Evolutionary conservation across 2,113 vertebrate species (phyloP), one percentile per base, ranked within the genome.

Genomic region (Dendropsophus ebraccatus): DNA sequence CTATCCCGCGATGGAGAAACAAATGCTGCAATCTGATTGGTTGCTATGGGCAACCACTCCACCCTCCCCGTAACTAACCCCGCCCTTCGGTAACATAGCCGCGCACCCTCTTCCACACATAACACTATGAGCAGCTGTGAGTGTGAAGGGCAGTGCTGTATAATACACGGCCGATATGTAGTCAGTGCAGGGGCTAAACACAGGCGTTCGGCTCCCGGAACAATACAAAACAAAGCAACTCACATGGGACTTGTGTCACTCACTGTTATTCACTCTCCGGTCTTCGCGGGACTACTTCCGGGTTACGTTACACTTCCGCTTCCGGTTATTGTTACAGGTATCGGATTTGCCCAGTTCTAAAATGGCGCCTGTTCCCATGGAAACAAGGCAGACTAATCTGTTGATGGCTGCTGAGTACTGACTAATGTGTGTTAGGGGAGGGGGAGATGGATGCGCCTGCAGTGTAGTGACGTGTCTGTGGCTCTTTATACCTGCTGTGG

Each of bases 221-320:
- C 16, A 2, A 11, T 9, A 65, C 41, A 65, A 17, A 17, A 8
- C 37, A 69, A 17, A 11, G 50, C 11, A 37, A 72, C 49, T 83
- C 81, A 83, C 82, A 83, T 73, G 81, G 65, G 45, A 47, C 41
- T 45, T 62, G 12, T 49, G 9, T 47, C 37, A 84, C 72, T 58
- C 41, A 76, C 82, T 62, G 72, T 62, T 62, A n/a, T 84, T 76
- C 72, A 76, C 35, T 62, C 82, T 65, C 72, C 41, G 54, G 35
- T 84, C 14, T 47, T 54, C 8, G 5, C 23, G 21, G 3, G 49
- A 76, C n/a, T 45, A 84, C 82, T 84, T 84, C 82, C 82, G n/a
- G 49, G 82, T 45, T 52, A 62, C 17, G 0, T 6, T 13, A 23
- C 25, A 75, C 72, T 45, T 76, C 82, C 72, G 56, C 72, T 84